phyloP scores from a whole-genome alignment of 2,888 invertebrate genomes.

The Leptarthrus brevirostris region DNA sequence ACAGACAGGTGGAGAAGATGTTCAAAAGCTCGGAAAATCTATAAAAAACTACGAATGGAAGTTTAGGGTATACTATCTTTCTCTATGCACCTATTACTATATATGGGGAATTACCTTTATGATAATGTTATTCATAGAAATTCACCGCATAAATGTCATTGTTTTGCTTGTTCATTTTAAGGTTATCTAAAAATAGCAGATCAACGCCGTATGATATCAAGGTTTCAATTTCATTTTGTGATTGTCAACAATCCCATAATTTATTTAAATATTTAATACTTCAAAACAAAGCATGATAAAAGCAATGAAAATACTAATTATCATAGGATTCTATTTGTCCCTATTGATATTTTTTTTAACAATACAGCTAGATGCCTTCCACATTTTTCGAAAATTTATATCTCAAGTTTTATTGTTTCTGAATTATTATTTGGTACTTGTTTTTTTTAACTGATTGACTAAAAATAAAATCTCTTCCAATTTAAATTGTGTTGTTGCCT shows the following conservation, averaged over 20 bases:
- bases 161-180: constrained; percentile 18
- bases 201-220: too few relatives aligned
- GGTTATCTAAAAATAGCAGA: neutral
- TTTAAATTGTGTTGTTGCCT: neutral
- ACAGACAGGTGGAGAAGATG: constrained; percentile 66
- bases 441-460: neutral
- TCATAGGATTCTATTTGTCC: neutral
- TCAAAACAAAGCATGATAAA: neutral
- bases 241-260: too few relatives aligned
- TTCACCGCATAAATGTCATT: constrained; percentile 29
- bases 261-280: too few relatives aligned
- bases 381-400: constrained; percentile 30
- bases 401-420: constrained; percentile 3
- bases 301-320: constrained; percentile 5
- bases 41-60: constrained; percentile 70
- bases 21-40: constrained; percentile 61
- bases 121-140: neutral
- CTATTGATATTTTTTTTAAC: too few relatives aligned
- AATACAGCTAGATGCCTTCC: constrained; percentile 34
- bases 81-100: constrained; percentile 21
- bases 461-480: neutral
- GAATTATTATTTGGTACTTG: neutral
- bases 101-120: constrained; percentile 22
- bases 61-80: constrained; percentile 68
- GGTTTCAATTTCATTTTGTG: too few relatives aligned